Conservation (phyloP, 2,888 invertebrate genomes). For the Eristalinus aeneus region DNA sequence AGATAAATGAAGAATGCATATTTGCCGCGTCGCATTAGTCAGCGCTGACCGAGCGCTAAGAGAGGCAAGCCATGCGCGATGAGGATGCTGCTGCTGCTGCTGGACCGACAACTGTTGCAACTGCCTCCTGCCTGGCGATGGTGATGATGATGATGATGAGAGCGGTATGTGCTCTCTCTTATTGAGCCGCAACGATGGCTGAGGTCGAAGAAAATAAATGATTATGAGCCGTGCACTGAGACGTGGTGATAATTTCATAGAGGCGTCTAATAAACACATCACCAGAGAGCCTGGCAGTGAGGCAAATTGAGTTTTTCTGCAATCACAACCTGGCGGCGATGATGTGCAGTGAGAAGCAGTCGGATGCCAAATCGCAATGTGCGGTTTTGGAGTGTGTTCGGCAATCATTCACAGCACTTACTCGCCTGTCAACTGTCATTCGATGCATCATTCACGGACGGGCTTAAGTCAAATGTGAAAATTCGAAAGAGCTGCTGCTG, state of each 20-base stretch:
- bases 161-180: constrained; percentile 65
- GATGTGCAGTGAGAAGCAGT: not conserved
- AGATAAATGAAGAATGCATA: constrained; percentile 71
- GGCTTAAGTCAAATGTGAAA: not conserved
- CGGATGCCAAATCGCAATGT: constrained; percentile 31
- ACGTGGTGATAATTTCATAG: constrained; percentile 66
- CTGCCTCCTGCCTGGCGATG: constrained; percentile 4
- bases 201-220: constrained; percentile 70
- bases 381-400: not conserved
- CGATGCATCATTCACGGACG: not conserved
- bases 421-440: not conserved
- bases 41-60: constrained; percentile 41
- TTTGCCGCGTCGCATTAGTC: constrained; percentile 70
- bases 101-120: not conserved
- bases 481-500: not conserved
- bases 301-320: constrained; percentile 63
- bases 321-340: not conserved
- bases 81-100: constrained; percentile 18
- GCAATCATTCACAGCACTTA: not conserved
- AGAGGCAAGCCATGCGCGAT: constrained; percentile 26
- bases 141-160: constrained; percentile 60
- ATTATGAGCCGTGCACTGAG: constrained; percentile 60
- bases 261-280: constrained; percentile 70
- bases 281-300: constrained; percentile 12
- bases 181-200: constrained; percentile 62